A percentile compares a stretch with the other conserved stretches of the same genome.
Evolutionary conservation across 2,888 invertebrate genomes (phyloP).

Genomic region (Cephus runcator): DNA sequence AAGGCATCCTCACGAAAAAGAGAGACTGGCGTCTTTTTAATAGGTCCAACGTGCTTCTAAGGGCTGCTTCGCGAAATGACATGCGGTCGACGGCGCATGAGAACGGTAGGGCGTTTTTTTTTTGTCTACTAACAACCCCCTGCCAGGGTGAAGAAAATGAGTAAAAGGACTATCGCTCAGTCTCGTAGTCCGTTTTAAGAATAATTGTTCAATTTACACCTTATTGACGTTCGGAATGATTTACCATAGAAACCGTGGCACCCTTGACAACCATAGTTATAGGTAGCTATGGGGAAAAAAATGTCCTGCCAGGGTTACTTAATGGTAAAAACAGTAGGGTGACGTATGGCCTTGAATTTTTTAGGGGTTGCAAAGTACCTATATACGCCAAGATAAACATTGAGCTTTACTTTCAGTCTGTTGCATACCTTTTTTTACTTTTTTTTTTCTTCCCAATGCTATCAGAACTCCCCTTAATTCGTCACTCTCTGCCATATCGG

Average conservation of each 20-base stretch:
- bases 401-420: background rate
- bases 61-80: conserved; percentile 31
- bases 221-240: background rate
- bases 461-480: conserved; percentile 8
- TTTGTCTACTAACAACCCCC: conserved; percentile 1
- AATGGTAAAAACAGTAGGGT: background rate
- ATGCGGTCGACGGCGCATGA: conserved; percentile 25
- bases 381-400: background rate
- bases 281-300: background rate
- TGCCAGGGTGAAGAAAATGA: background rate
- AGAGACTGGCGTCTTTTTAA: conserved; percentile 19
- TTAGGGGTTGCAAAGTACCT: background rate
- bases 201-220: background rate
- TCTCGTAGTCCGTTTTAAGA: background rate
- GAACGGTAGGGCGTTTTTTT: conserved; percentile 28
- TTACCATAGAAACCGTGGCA: background rate
- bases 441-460: background rate
- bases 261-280: background rate
- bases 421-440: background rate
- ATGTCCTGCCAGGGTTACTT: background rate
- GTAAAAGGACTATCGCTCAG: background rate
- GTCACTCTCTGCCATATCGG: conserved; percentile 23
- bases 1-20: background rate
- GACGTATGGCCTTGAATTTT: background rate
- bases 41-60: conserved; percentile 23